Conservation (phyloP, 1,140 invertebrate genomes). For the Gonatopus flavifemur region DNA sequence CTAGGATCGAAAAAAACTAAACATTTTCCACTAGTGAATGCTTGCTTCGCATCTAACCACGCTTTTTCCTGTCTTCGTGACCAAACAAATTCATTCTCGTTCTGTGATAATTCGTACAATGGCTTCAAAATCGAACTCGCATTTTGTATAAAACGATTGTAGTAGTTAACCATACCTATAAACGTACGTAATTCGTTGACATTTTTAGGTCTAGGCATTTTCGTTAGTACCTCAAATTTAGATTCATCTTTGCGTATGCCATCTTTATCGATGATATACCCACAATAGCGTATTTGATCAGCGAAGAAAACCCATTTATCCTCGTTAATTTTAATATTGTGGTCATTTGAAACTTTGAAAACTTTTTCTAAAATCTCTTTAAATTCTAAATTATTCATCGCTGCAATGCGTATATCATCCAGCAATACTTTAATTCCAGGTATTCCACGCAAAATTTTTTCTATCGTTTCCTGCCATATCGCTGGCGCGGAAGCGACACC, state of each 20-base stretch:
- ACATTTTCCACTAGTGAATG: slow-evolving; percentile 13
- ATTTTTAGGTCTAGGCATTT: slow-evolving; percentile 29
- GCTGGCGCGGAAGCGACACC: slow-evolving; percentile 30
- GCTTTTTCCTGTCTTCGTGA: slow-evolving; percentile 31
- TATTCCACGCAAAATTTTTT: slow-evolving; percentile 27
- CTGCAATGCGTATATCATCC: slow-evolving; percentile 44
- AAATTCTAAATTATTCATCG: background rate
- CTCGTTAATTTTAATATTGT: slow-evolving; percentile 18
- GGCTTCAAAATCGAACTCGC: slow-evolving; percentile 41
- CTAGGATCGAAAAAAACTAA: slow-evolving; percentile 50
- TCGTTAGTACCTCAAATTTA: slow-evolving; percentile 30
- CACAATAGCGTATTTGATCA: slow-evolving; percentile 30
- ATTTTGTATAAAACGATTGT: slow-evolving; percentile 33
- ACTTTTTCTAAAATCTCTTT: slow-evolving; percentile 8
- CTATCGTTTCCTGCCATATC: slow-evolving; percentile 34
- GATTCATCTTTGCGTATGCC: slow-evolving; percentile 22
- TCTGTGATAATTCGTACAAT: slow-evolving; percentile 34
- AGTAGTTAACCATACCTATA: slow-evolving; percentile 37
- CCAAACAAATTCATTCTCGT: slow-evolving; percentile 45
- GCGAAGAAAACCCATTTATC: slow-evolving; percentile 27
- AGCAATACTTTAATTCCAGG: slow-evolving; percentile 27
- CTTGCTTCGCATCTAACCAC: slow-evolving; percentile 36
- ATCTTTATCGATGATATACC: slow-evolving; percentile 30
- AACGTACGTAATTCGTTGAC: slow-evolving; percentile 28
- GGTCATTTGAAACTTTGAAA: slow-evolving; percentile 15